Percentiles rank a stretch among this genome's conserved stretches.
Evolutionary conservation across 1,140 invertebrate species (phyloP).

Genomic region (Philopotamus ludificatus): DNA sequence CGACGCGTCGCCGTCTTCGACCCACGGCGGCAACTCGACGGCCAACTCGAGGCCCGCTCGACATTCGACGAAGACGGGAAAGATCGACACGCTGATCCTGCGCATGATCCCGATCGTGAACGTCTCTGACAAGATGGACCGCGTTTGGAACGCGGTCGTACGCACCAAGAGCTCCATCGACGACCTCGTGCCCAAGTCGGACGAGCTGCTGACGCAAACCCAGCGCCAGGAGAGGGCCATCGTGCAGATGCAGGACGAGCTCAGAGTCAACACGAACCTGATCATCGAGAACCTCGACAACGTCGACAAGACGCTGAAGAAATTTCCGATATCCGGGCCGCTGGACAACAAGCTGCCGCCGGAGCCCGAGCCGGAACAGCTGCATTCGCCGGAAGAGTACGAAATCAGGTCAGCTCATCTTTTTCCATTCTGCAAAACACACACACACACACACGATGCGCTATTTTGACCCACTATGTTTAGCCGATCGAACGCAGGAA

Average conservation of each 20-base stretch:
- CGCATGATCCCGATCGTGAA: conserved; percentile 79
- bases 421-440: too few relatives aligned
- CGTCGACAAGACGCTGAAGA: conserved; percentile 79
- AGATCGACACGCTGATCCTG: conserved; percentile 73
- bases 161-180: conserved; percentile 84
- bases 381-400: not conserved
- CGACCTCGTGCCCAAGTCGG: conserved; percentile 79
- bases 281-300: conserved; percentile 85
- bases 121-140: conserved; percentile 86
- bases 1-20: conserved; percentile 52
- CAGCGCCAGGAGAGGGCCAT: conserved; percentile 84
- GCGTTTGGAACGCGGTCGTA: conserved; percentile 85
- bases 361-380: conserved; percentile 54
- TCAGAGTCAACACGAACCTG: conserved; percentile 77
- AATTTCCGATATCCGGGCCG: conserved; percentile 75
- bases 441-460: too few relatives aligned
- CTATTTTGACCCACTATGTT: too few relatives aligned
- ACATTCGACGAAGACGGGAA: conserved; percentile 61
- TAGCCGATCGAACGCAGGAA: too few relatives aligned
- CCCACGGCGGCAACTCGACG: conserved; percentile 52
- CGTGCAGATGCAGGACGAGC: conserved; percentile 80
- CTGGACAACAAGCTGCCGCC: conserved; percentile 68
- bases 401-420: conserved; percentile 19
- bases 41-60: conserved; percentile 55
- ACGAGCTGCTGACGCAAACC: conserved; percentile 80